Conservation (phyloP, 2,888 invertebrate genomes). For the Eupithecia subumbrata region DNA sequence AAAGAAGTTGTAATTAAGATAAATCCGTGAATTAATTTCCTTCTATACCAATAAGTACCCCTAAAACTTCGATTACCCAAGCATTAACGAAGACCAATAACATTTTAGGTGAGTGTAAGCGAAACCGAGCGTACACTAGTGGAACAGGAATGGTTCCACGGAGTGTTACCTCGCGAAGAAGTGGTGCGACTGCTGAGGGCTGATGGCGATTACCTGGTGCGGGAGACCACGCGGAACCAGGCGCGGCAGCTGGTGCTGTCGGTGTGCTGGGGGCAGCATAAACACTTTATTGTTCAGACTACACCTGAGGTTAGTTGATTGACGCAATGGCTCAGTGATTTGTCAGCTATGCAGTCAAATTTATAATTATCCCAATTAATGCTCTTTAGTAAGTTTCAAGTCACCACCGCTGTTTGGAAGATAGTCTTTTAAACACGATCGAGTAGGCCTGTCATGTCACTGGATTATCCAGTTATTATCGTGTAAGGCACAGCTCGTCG, state of each 20-base stretch:
- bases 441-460: not conserved
- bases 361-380: too few relatives aligned
- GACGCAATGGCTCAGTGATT: not conserved
- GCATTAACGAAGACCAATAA: not conserved
- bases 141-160: constrained; percentile 99
- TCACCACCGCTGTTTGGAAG: not conserved
- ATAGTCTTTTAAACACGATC: not conserved
- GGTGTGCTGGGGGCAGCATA: constrained; percentile 97
- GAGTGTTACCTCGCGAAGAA: constrained; percentile 97
- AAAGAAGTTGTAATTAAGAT: not conserved
- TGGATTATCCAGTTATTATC: not conserved
- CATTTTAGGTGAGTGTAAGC: constrained; percentile 70
- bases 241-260: constrained; percentile 96
- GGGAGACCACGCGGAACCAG: constrained; percentile 96
- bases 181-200: constrained; percentile 95
- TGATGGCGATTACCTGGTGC: constrained; percentile 97
- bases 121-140: constrained; percentile 88
- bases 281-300: constrained; percentile 98
- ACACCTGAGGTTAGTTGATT: constrained; percentile 89
- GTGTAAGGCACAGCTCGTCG: not conserved
- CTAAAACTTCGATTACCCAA: not conserved
- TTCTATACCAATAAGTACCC: not conserved
- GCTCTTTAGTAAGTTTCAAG: not conserved
- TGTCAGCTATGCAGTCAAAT: not conserved
- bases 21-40: not conserved